Evolutionary conservation across 2,113 vertebrate species (phyloP), one percentile per base, ranked within the genome.

Genomic region (Acrocephalus arundinaceus): DNA sequence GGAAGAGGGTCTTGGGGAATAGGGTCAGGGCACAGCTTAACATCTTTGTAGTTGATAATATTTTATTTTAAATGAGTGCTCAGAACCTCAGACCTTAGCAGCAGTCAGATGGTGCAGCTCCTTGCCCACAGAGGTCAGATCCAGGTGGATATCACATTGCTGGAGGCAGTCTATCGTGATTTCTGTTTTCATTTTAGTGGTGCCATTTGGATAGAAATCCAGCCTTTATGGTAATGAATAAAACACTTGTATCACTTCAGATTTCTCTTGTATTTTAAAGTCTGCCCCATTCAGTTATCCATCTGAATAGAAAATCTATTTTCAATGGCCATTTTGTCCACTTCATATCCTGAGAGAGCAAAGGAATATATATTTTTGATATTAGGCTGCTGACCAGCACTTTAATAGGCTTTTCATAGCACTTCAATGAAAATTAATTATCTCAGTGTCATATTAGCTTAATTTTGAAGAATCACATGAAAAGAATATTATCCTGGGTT

Each of bases 371-470:
- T 52, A 67, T 84, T 55, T 77, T 49, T 55, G 6, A 11, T 84
- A 25, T 78, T 87, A 87, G 57, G 57, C 19, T 86, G 39, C 80
- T 93, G 68, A 59, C 27, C 80, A 81, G 30, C 3, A 37, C 39
- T 39, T 86, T 51, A 89, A 74, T 55, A 73, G 30, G 2, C 22
- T 87, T 92, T 84, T 58, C 0, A 0, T 63, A 59, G 28, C 1
- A 2, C 68, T 90, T 94, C 13, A 92, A 78, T 91, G 35, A 85
- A 93, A 84, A 72, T 67, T 63, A 81, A 93, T 93, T 61, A 84
- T 78, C 21, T 45, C 37, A 3, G 4, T 77, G 30, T 52, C 1
- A 1, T 74, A 74, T 85, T 83, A 80, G 16, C 11, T 57, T 87
- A 75, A 87, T 87, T 95, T 81, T 92, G 66, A 89, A 89, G 72